Evolutionary conservation across 2,888 invertebrate species (phyloP).

Genomic region (Ethmia dodecea): DNA sequence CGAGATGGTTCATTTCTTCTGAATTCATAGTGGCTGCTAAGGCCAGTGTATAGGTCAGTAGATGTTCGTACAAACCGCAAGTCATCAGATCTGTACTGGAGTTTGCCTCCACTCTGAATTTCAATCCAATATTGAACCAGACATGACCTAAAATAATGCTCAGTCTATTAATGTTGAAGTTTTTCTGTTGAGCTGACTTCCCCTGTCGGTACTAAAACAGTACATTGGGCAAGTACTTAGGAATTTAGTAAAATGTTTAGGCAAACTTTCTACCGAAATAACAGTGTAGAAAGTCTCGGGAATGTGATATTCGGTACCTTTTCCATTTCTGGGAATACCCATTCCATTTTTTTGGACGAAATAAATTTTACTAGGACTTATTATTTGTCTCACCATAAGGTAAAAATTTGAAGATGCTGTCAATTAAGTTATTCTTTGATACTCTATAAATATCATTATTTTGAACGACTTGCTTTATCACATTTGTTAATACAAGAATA

Average conservation of each 20-base stretch:
- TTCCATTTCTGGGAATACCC: too few species aligned
- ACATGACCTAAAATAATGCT: constrained; percentile 39
- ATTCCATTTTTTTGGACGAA: too few species aligned
- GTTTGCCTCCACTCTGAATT: constrained; percentile 22
- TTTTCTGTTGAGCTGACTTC: too few species aligned
- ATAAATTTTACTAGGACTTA: too few species aligned
- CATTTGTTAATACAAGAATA: constrained; percentile 29
- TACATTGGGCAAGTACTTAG: too few species aligned
- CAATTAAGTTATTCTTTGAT: constrained; percentile 26
- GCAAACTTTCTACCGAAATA: too few species aligned
- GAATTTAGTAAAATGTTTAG: too few species aligned
- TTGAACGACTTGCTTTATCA: constrained; percentile 30
- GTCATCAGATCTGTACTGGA: constrained; percentile 9
- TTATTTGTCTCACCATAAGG: constrained; percentile 41
- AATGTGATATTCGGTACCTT: too few species aligned
- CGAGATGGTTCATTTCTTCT: constrained; percentile 37
- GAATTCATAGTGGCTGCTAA: constrained; percentile 30
- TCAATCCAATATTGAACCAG: constrained; percentile 41
- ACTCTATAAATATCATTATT: constrained; percentile 17
- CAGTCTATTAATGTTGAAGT: too few species aligned
- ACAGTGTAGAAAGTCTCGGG: too few species aligned
- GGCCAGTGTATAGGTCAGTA: constrained; percentile 34
- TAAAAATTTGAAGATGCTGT: constrained; percentile 34
- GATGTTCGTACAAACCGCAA: constrained; percentile 41
- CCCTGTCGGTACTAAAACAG: too few species aligned